These are phyloP conservation scores for Melanotaenia boesemani DNA, from an alignment of 2,797 vertebrate species.

Conservation along the genomic window DNA sequence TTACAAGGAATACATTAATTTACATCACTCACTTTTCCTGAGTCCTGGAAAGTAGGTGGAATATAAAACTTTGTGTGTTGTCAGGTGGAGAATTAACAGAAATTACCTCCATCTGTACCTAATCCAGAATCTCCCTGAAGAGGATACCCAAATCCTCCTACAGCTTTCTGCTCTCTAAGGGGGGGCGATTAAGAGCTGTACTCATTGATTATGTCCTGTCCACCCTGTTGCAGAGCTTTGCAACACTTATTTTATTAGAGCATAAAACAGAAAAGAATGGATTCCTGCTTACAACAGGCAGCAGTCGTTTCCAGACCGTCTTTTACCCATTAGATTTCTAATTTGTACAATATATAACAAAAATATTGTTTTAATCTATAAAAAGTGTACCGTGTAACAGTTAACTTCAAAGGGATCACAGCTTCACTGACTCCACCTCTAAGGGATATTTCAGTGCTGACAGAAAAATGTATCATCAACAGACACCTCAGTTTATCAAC, in stretches of 20 bases:
- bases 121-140: constrained; percentile 19
- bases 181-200: constrained; percentile 19
- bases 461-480: constrained; percentile 27
- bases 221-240: background rate
- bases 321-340: background rate
- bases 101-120: constrained; percentile 28
- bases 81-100: constrained; percentile 22
- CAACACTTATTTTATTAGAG: constrained; percentile 13
- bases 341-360: background rate
- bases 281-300: background rate
- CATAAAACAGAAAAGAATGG: background rate
- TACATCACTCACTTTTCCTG: background rate
- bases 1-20: background rate
- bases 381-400: background rate
- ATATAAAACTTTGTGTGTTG: constrained; percentile 5
- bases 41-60: constrained; percentile 26
- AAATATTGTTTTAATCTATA: background rate
- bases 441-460: background rate
- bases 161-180: constrained; percentile 8
- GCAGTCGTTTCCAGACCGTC: background rate
- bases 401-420: background rate
- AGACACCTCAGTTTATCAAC: constrained; percentile 9
- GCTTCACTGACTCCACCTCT: no score
- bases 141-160: constrained; percentile 8
- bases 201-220: constrained; percentile 28